Evolutionary conservation across 2,797 vertebrate genomes (phyloP), one percentile per base, ranked within the genome.

Genomic region (Sebastes baramenuke): DNA sequence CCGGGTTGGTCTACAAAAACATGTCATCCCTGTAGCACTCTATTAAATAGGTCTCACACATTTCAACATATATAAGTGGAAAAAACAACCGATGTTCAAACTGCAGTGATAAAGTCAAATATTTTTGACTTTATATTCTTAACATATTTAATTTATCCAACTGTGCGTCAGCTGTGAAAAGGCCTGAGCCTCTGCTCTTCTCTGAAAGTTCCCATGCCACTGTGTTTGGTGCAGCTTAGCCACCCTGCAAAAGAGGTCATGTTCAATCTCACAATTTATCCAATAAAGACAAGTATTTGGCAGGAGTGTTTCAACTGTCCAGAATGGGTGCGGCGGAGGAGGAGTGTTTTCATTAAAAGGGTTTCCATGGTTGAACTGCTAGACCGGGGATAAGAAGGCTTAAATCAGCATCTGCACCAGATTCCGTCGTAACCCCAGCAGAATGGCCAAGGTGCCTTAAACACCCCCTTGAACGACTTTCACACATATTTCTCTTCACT

Each of bases 321-420:
- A 90, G 90, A 91, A 92, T 75, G 88, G 87, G 90, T 92, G 92
- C 87, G 34, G 89, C 72, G 73, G 84, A 85, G 90, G 85, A 87
- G 82, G 88, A 83, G 87, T 83, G 89, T 95, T 95, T 95, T 95
- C 94, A 95, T 95, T 95, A 95, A 94, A 94, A 87, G 73, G 87
- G 93, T 92, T 94, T 94, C 92, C 87, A 89, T 89, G 93, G 94
- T 85, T 93, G 92, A 93, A 94, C 91, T 83, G 87, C 90, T 89
- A 93, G 90, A 92, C 82, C 54, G 82, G 92, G 95, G 95, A 96
- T 96, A 95, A 95, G 87, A 82, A 80, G 94, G 94, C 94, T 96
- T 96, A 95, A 94, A 93, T 93, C 92, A 93, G 94, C 94, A 95
- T 95, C 94, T 93, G 93, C 91, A 88, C 93, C 88, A 90, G 90